Conservation (phyloP, 1,140 invertebrate genomes). For the Atta texana region DNA sequence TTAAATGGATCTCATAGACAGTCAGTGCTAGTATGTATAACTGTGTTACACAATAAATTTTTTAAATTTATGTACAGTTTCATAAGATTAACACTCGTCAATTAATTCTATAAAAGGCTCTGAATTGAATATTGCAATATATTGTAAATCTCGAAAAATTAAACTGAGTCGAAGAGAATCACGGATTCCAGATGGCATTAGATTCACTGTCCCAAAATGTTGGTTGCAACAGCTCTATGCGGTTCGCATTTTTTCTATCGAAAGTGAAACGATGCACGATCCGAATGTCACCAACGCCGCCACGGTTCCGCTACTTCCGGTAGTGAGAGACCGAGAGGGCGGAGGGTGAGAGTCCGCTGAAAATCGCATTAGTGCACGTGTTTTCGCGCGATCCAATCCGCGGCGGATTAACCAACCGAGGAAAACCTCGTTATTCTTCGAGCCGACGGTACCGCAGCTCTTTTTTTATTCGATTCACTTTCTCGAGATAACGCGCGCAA, state of each 20-base stretch:
- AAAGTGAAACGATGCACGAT: conserved; percentile 62
- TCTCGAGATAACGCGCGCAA: conserved; percentile 68
- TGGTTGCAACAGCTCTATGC: background rate
- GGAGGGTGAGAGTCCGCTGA: conserved; percentile 60
- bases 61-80: too few relatives aligned
- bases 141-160: background rate
- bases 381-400: conserved; percentile 80
- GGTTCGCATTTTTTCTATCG: conserved; percentile 52
- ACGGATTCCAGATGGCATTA: background rate
- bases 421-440: conserved; percentile 76
- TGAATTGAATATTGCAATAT: background rate
- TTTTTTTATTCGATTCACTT: conserved; percentile 73
- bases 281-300: conserved; percentile 64
- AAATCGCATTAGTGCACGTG: conserved; percentile 77
- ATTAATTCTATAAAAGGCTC: background rate
- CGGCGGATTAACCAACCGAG: conserved; percentile 77
- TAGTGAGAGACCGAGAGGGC: conserved; percentile 4
- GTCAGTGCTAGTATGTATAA: too few relatives aligned
- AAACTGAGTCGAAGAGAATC: background rate
- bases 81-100: background rate
- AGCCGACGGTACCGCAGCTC: conserved; percentile 77
- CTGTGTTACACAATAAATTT: too few relatives aligned
- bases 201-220: background rate
- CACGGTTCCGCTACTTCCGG: conserved; percentile 50
- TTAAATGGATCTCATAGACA: too few relatives aligned